These are phyloP conservation scores for Agapostemon virescens DNA, from an alignment of 2,888 invertebrate genomes.

Conservation along the genomic window DNA sequence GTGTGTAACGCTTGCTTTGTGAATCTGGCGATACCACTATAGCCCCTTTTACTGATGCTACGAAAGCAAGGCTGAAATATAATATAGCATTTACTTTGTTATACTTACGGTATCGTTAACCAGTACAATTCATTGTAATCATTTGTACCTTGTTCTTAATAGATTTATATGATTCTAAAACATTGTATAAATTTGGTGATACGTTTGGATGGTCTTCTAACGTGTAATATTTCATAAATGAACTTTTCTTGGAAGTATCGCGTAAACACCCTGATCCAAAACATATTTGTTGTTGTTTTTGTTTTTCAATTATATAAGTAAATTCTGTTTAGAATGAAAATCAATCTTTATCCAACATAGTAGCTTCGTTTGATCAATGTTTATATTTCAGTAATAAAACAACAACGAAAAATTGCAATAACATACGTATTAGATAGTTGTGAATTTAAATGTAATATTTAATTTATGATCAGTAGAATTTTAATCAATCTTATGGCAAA, in stretches of 20 bases:
- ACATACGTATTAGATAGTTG: background rate
- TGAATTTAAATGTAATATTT: background rate
- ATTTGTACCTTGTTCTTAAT: constrained; percentile 67
- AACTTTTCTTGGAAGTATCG: constrained; percentile 67
- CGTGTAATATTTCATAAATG: constrained; percentile 72
- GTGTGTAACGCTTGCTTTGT: constrained; percentile 34
- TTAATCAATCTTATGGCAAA: background rate
- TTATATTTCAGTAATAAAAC: background rate
- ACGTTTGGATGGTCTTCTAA: constrained; percentile 70
- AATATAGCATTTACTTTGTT: background rate
- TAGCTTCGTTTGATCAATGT: background rate
- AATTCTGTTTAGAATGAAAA: constrained; percentile 64
- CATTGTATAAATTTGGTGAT: constrained; percentile 71
- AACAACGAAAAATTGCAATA: background rate
- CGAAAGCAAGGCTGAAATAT: constrained; percentile 67
- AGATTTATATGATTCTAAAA: constrained; percentile 68
- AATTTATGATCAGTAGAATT: background rate
- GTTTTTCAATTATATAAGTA: constrained; percentile 70
- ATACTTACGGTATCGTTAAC: background rate
- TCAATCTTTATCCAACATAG: background rate
- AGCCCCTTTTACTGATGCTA: constrained; percentile 74
- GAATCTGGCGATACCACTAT: constrained; percentile 72
- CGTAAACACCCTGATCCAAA: constrained; percentile 74
- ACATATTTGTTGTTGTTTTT: constrained; percentile 72
- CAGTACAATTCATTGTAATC: background rate